A percentile compares a stretch with the other conserved stretches of the same genome.
These are phyloP conservation scores for Hydrotaea cyrtoneurina DNA, from an alignment of 2,888 invertebrate species.

Conservation along the genomic window DNA sequence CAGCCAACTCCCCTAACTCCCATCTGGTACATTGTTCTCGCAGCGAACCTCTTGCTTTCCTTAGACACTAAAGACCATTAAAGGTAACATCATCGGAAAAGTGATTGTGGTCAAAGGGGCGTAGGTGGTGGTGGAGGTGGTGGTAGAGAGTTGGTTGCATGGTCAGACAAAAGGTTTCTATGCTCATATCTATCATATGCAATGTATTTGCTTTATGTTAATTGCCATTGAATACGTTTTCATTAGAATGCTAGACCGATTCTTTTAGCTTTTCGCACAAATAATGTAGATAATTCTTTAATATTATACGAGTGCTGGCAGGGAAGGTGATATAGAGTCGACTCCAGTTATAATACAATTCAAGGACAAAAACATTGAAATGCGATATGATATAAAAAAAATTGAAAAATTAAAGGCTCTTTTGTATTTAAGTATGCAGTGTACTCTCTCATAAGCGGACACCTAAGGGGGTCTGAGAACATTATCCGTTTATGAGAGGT, in stretches of 20 bases:
- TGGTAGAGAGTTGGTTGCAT: conserved; percentile 8
- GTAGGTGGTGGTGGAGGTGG: not conserved
- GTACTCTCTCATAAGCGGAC: too few relatives aligned
- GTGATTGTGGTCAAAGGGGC: conserved; percentile 37
- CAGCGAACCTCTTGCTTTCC: not conserved
- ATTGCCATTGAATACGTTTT: conserved; percentile 79
- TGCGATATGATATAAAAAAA: too few relatives aligned
- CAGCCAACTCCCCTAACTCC: not conserved
- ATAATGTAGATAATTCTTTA: conserved; percentile 11
- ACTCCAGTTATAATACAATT: too few relatives aligned
- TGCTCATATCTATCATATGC: conserved; percentile 36
- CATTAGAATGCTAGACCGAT: conserved; percentile 78
- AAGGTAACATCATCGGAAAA: conserved; percentile 44
- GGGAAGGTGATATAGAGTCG: conserved; percentile 70
- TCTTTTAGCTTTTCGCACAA: conserved; percentile 67
- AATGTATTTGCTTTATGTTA: conserved; percentile 78
- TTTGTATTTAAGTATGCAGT: too few relatives aligned
- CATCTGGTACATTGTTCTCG: conserved; percentile 1
- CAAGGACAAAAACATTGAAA: too few relatives aligned
- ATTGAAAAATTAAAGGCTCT: too few relatives aligned
- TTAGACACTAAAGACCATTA: conserved; percentile 51
- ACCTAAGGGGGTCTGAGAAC: too few relatives aligned
- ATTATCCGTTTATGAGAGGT: too few relatives aligned
- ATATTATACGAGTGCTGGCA: not conserved
- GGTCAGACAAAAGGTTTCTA: conserved; percentile 11